Conservation (phyloP, 2,113 vertebrate species). For the Eulemur macaco region DNA sequence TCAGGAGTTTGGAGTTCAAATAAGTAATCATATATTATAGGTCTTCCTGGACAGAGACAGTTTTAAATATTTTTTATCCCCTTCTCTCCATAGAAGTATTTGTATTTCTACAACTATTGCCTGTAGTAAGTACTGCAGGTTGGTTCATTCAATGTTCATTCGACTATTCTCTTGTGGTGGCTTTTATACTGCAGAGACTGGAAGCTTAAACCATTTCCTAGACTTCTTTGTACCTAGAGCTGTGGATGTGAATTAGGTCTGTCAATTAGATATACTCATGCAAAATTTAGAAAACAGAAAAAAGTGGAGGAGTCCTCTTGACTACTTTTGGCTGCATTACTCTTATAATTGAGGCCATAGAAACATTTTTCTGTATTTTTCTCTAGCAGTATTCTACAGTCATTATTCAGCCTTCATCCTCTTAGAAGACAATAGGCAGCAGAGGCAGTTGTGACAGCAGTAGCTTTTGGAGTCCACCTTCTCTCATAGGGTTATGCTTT, state of each 20-base stretch:
- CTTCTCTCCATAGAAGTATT: neutral
- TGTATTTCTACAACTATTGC: neutral
- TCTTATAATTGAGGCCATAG: neutral
- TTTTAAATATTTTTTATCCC: neutral
- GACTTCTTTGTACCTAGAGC: neutral
- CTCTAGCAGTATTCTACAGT: neutral
- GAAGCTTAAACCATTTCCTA: neutral
- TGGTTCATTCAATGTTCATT: neutral
- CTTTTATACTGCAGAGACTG: neutral
- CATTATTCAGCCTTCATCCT: neutral
- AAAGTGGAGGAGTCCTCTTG: neutral
- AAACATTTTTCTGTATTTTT: neutral
- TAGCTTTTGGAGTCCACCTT: neutral
- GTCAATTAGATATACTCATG: neutral
- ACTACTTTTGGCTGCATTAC: neutral
- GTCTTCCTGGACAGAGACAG: slow-evolving; percentile 5
- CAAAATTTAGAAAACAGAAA: neutral
- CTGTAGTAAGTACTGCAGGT: neutral
- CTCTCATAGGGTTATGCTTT: neutral
- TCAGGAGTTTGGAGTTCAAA: slow-evolving; percentile 19
- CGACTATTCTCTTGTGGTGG: rapidly evolving
- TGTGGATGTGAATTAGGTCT: neutral
- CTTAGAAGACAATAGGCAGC: neutral
- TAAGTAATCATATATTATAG: neutral
- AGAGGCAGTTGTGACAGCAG: neutral